Conservation (phyloP, 37 sponge, comb jelly and placozoan species). For the Mnemiopsis leidyi region DNA sequence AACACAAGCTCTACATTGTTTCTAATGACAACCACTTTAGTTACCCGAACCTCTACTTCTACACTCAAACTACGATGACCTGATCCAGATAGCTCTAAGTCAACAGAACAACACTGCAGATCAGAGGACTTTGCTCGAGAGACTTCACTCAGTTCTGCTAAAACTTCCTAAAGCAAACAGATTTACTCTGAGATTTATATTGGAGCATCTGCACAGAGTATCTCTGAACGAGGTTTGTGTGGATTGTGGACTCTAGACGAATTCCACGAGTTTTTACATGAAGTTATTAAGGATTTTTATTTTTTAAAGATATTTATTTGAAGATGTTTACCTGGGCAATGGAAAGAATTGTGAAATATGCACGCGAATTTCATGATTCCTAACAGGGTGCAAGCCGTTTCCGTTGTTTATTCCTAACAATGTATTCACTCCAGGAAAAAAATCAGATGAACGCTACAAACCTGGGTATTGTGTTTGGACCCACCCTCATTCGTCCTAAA, state of each 20-base stretch:
- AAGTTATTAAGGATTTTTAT: too few relatives aligned
- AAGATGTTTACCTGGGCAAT: too few relatives aligned
- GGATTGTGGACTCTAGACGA: neutral
- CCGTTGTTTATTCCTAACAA: too few relatives aligned
- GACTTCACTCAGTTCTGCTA: neutral
- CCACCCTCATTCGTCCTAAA: constrained; percentile 41
- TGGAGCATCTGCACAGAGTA: constrained; percentile 45
- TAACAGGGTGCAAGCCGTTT: too few relatives aligned
- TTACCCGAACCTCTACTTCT: constrained; percentile 42
- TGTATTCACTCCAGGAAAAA: neutral
- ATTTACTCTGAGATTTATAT: constrained; percentile 25
- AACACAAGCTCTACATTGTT: too few relatives aligned
- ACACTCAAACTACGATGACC: constrained; percentile 43
- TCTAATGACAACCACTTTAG: too few relatives aligned
- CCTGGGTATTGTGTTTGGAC: constrained; percentile 64
- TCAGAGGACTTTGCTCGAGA: neutral
- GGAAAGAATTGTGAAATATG: too few relatives aligned
- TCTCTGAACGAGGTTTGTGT: neutral
- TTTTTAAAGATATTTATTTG: too few relatives aligned
- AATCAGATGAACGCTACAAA: constrained; percentile 45
- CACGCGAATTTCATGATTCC: too few relatives aligned
- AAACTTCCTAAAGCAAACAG: constrained; percentile 38
- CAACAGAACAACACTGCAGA: constrained; percentile 5
- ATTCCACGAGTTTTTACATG: too few relatives aligned
- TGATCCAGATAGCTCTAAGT: constrained; percentile 13